phyloP scores from a whole-genome alignment of 2,113 vertebrate species.

The Paedocypris sp. region DNA sequence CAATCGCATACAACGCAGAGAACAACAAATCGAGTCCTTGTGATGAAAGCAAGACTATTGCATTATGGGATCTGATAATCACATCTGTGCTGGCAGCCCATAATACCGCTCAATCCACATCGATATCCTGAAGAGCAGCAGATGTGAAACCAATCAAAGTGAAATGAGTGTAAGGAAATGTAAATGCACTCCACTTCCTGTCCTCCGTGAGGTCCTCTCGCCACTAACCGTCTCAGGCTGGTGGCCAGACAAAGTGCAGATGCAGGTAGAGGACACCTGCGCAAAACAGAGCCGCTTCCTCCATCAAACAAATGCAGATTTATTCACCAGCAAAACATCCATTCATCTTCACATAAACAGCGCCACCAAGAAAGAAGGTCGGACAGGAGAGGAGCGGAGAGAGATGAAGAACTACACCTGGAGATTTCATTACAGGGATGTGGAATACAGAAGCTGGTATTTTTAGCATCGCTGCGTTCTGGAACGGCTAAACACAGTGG shows the following conservation, averaged over 20 bases:
- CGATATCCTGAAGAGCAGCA: neutral
- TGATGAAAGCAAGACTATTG: neutral
- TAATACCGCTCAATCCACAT: neutral
- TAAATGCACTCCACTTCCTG: neutral
- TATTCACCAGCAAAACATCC: conserved; percentile 30
- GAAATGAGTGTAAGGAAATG: no score
- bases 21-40: neutral
- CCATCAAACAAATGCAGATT: conserved; percentile 33
- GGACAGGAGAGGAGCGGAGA: conserved; percentile 36
- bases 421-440: conserved; percentile 48
- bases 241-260: conserved; percentile 33
- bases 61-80: no score
- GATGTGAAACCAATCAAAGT: neutral
- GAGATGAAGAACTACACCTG: conserved; percentile 36
- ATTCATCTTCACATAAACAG: conserved; percentile 25
- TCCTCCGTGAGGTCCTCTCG: conserved; percentile 37
- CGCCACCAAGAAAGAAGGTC: conserved; percentile 39
- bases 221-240: conserved; percentile 46
- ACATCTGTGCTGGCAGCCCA: no score
- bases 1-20: neutral
- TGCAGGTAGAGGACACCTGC: conserved; percentile 45
- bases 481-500: conserved; percentile 45
- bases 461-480: conserved; percentile 51
- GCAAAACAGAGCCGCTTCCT: conserved; percentile 1
- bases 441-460: conserved; percentile 48